Conservation (phyloP, 2,888 invertebrate genomes). For the Fabriciana adippe region DNA sequence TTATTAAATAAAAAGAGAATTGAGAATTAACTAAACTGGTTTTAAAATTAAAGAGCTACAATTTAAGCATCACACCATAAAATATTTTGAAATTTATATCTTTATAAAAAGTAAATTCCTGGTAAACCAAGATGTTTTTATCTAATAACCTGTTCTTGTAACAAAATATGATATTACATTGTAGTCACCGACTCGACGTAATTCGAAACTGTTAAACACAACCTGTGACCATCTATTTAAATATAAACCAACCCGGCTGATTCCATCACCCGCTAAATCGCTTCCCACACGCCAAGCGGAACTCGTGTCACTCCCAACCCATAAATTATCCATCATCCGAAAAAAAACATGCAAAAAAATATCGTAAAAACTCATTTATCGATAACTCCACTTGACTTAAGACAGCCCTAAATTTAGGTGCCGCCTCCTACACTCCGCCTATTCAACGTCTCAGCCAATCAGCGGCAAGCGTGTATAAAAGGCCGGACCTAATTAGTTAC, state of each 20-base stretch:
- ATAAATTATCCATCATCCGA: slow-evolving; percentile 67
- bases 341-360: slow-evolving; percentile 54
- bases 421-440: slow-evolving; percentile 67
- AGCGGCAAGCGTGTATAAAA: slow-evolving; percentile 48
- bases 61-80: slow-evolving; percentile 7
- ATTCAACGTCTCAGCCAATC: slow-evolving; percentile 62
- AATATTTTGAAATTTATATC: slow-evolving; percentile 14
- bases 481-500: slow-evolving; percentile 54
- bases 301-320: slow-evolving; percentile 66
- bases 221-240: slow-evolving; percentile 37
- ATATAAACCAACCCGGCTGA: slow-evolving; percentile 41
- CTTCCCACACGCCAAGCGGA: slow-evolving; percentile 55
- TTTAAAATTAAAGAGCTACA: neutral
- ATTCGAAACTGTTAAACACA: slow-evolving; percentile 27
- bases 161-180: slow-evolving; percentile 8
- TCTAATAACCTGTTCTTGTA: slow-evolving; percentile 11
- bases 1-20: neutral
- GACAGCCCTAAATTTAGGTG: slow-evolving; percentile 61
- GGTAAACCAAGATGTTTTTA: slow-evolving; percentile 10
- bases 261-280: slow-evolving; percentile 52
- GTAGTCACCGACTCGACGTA: slow-evolving; percentile 22
- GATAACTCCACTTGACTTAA: slow-evolving; percentile 59
- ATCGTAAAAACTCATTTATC: slow-evolving; percentile 69
- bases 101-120: slow-evolving; percentile 3
- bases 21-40: neutral